Base-by-base conservation (phyloP, 2,888 invertebrate species). In the Pyrrhosoma nymphula region DNA sequence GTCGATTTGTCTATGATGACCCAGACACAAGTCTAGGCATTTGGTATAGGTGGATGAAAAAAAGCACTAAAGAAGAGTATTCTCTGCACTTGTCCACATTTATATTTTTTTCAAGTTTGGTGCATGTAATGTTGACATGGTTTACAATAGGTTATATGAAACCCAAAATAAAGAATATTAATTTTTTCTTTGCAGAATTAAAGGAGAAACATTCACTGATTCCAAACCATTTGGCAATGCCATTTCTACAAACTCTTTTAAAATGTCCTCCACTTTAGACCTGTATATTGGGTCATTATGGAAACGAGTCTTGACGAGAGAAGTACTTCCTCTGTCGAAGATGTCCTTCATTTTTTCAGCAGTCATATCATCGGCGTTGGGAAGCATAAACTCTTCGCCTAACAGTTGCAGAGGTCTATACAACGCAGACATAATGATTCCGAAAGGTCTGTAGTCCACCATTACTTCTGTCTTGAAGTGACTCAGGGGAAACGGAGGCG, bases 241-340 rank as follows among this genome's bases (percentile, higher is more conserved):
- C 69, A 93, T 47, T 16, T 93, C 93, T 47, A 93, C 69, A 55
- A 93, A 93, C 20, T 93, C 75, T n/a, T 14, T 69, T 6, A 93
- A n/a, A 23, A 93, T 26, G 3, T 75, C 69, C 18, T 26, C 47
- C n/a, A 93, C 69, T 14, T 47, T 18, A 0, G 26, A 47, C 47
- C n/a, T 39, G 3, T 39, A 93, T 69, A 26, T 47, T n/a, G 93
- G 69, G 47, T 93, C 93, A 0, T 69, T 93, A 4, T 23, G n/a
- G 23, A 93, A 93, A 14, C 47, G 39, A 47, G 23, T 14, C n/a
- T 16, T 47, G 12, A 93, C 26, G 47, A 8, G 23, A 4, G 69
- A 1, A 47, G 69, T 14, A 47, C n/a, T 75, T 18, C 93, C 93
- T 0, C 16, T 39, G 26, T 23, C 39, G 8, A 75, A 69, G 18